Evolutionary conservation across 2,113 vertebrate genomes (phyloP).

Genomic region (Petrocephalus zakoni): DNA sequence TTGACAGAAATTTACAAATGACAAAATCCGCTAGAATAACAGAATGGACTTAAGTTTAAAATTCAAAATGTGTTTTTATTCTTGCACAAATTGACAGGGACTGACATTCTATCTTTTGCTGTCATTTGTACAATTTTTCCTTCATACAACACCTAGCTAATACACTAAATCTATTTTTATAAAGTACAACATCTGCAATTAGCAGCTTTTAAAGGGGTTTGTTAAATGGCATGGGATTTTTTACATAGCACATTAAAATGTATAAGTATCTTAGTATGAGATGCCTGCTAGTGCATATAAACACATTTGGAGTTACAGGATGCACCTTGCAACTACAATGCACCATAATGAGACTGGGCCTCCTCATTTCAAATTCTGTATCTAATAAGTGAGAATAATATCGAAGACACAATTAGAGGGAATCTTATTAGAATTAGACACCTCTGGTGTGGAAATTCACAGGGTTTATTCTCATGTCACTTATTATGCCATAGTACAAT

Average conservation of each 20-base stretch:
- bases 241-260: background rate
- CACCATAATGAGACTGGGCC: background rate
- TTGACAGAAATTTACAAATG: background rate
- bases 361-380: background rate
- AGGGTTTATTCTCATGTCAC: conserved; percentile 47
- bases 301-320: background rate
- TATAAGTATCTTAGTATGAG: background rate
- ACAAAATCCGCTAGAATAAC: background rate
- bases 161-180: background rate
- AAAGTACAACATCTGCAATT: background rate
- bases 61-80: background rate
- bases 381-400: conserved; percentile 9
- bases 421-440: background rate
- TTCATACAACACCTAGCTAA: no score
- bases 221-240: background rate
- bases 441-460: background rate
- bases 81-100: background rate
- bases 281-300: background rate
- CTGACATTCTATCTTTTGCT: background rate
- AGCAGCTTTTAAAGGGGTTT: background rate
- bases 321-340: background rate
- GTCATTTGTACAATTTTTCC: no score
- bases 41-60: background rate
- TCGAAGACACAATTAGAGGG: background rate
- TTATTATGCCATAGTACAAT: conserved; percentile 35